phyloP scores from a whole-genome alignment of 2,113 vertebrate species.

The Tachysurus vachellii region DNA sequence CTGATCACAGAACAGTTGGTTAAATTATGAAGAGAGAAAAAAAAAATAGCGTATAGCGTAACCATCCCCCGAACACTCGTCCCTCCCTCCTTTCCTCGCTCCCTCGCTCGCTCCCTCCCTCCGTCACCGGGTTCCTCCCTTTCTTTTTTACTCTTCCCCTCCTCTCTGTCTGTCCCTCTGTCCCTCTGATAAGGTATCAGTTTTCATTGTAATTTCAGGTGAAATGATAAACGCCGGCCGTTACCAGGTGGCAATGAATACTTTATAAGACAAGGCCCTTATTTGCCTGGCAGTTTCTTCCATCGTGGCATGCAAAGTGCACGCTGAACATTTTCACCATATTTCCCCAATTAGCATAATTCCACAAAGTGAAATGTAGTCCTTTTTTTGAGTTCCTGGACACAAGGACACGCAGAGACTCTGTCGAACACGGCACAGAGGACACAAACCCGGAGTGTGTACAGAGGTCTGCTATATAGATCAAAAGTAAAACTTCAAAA shows the following conservation, averaged over 20 bases:
- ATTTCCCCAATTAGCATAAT: constrained; percentile 62
- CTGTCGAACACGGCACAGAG: background rate
- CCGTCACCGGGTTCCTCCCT: constrained; percentile 48
- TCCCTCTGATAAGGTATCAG: constrained; percentile 80
- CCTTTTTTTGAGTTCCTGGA: background rate
- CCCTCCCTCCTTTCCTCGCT: constrained; percentile 48
- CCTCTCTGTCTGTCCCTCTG: constrained; percentile 60
- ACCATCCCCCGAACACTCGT: constrained; percentile 45
- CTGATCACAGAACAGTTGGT: constrained; percentile 60
- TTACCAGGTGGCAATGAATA: constrained; percentile 86
- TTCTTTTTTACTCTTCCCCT: constrained; percentile 44
- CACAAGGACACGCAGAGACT: background rate
- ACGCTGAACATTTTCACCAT: constrained; percentile 66
- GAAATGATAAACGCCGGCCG: constrained; percentile 81
- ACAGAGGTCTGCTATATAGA: background rate
- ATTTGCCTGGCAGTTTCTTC: constrained; percentile 84
- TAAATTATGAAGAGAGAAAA: constrained; percentile 45
- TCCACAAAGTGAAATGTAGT: constrained; percentile 40
- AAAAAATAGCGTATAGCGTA: constrained; percentile 51
- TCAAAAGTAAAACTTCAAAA: constrained; percentile 21
- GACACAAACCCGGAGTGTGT: background rate
- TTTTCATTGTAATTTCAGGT: constrained; percentile 85
- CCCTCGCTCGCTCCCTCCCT: constrained; percentile 31
- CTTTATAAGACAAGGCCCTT: constrained; percentile 85
- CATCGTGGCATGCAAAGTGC: constrained; percentile 76